Evolutionary conservation across 2,888 invertebrate species (phyloP), one percentile per base, ranked within the genome.

Genomic region (Anarsia innoxiella): DNA sequence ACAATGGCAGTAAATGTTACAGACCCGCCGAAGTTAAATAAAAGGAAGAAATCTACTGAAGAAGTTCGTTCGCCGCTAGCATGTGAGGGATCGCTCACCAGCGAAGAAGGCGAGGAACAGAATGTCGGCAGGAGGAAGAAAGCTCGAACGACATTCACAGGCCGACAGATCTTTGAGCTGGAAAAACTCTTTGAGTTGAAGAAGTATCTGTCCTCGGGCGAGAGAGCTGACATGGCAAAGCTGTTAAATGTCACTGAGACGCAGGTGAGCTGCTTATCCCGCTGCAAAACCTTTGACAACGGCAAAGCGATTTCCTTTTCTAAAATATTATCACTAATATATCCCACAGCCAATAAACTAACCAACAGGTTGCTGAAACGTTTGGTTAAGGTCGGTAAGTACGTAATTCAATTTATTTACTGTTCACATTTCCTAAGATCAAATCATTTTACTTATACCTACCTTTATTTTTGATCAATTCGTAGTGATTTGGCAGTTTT

Each of bases 181-280:
- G 97, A 97, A 85, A 94, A 96, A 66, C 93, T 97, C 78, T 97
- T 97, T 67, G 97, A 97, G 72, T 88, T 94, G 56, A 97, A 97
- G 87, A 97, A 97, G 83, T 97, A 97, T 79, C 88, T 97, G 46
- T 96, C 96, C 50, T 96, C 96, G 13, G 95, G 94, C 45, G 97
- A 97, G 74, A 79, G 97, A 49, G 93, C 96, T 23, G 97, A 97
- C 56, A 94, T 97, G 95, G 97, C 97, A 13, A 94, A 95, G 58
- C 84, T 96, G 45, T 88, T 97, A 40, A 95, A 93, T 70, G 97
- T 97, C 44, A 97, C 97, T 1, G 97, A 97, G 83, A 97, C 97
- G 25, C 97, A 97, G 93, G 97, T 97, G 67, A 82, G 88, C 3
- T 6, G 19, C 19, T n/a, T n/a, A n/a, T n/a, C n/a, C n/a, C n/a